These are phyloP conservation scores for Acrobeloides nanus DNA, from an alignment of 2,888 invertebrate genomes.

Conservation along the genomic window DNA sequence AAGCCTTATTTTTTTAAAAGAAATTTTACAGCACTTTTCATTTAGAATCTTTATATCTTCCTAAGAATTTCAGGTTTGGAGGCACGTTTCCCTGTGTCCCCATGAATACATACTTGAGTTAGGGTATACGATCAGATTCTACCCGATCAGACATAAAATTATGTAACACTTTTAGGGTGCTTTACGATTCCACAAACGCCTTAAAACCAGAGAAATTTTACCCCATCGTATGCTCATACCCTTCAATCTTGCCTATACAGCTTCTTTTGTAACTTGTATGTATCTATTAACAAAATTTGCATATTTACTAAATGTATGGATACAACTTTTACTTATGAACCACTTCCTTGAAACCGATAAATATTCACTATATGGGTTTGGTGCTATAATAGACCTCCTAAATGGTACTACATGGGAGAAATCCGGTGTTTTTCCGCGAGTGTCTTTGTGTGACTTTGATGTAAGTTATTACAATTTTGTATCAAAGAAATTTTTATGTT, in stretches of 20 bases:
- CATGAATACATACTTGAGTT: too few relatives aligned
- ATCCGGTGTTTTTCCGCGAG: constrained; percentile 48
- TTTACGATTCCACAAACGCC: constrained; percentile 50
- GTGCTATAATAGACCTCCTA: constrained; percentile 43
- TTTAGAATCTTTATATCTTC: too few relatives aligned
- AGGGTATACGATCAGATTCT: too few relatives aligned
- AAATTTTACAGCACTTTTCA: too few relatives aligned
- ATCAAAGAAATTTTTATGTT: neutral
- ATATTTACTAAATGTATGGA: constrained; percentile 48
- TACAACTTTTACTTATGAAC: constrained; percentile 50
- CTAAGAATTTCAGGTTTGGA: too few relatives aligned
- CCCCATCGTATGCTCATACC: constrained; percentile 44
- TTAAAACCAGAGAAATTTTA: constrained; percentile 44
- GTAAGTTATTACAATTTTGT: neutral
- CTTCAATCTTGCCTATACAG: constrained; percentile 52
- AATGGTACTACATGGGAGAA: constrained; percentile 50
- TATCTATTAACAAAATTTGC: constrained; percentile 50
- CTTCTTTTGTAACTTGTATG: constrained; percentile 50
- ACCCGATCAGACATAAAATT: too few relatives aligned
- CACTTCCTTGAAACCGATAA: constrained; percentile 40
- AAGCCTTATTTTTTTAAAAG: too few relatives aligned
- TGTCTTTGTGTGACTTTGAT: constrained; percentile 46
- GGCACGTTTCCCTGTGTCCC: too few relatives aligned
- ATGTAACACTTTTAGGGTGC: constrained; percentile 53
- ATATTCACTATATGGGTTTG: constrained; percentile 48